A percentile compares a stretch with the other conserved stretches of the same genome.
Evolutionary conservation across 2,797 vertebrate genomes (phyloP).

Genomic region (Rhinella marina): DNA sequence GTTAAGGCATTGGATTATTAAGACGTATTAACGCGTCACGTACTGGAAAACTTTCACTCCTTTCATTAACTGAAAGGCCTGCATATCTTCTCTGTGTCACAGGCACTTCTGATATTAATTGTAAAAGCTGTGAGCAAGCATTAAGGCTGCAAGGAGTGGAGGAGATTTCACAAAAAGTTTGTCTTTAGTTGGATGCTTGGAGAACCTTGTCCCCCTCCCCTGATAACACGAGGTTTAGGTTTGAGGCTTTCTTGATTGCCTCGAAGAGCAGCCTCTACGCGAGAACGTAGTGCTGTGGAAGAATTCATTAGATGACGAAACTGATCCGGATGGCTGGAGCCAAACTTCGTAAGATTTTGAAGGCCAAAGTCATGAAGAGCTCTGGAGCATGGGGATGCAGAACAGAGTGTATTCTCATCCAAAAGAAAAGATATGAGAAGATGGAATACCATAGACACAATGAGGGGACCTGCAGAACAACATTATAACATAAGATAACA

Average conservation of each 20-base stretch:
- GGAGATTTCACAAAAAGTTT: constrained; percentile 73
- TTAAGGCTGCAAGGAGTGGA: constrained; percentile 33
- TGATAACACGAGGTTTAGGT: constrained; percentile 74
- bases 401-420: constrained; percentile 87
- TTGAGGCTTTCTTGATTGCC: constrained; percentile 86
- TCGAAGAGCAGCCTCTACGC: constrained; percentile 87
- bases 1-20: constrained; percentile 55
- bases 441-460: constrained; percentile 83
- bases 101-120: constrained; percentile 24
- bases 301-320: constrained; percentile 86
- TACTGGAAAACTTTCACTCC: not conserved
- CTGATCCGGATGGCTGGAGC: constrained; percentile 81
- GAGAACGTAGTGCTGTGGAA: constrained; percentile 85
- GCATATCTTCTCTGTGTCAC: not conserved
- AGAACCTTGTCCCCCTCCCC: constrained; percentile 75
- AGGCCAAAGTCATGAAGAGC: constrained; percentile 87
- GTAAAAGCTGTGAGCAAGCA: not conserved
- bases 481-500: not conserved
- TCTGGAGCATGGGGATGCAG: constrained; percentile 76
- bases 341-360: constrained; percentile 87
- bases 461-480: constrained; percentile 77
- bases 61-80: not conserved
- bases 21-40: constrained; percentile 12
- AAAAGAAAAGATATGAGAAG: constrained; percentile 91
- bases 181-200: constrained; percentile 92